Base-by-base conservation (phyloP, 2,888 invertebrate genomes). In the Catocala nupta region DNA sequence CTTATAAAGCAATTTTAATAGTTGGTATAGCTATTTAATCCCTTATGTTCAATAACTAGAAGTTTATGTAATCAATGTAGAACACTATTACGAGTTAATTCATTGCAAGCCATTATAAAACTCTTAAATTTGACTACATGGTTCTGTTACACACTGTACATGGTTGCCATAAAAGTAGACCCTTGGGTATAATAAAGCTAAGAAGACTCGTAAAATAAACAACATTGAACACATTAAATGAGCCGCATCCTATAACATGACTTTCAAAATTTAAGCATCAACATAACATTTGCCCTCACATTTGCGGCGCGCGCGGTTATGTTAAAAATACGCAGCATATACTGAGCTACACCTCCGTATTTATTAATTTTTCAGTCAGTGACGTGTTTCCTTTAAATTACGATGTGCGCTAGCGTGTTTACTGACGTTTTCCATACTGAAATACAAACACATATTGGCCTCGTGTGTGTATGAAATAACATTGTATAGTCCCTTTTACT, bases 321-420 rank as follows among this genome's bases (percentile, higher is more conserved):
- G 52, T 63, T 50, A 68, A 65, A 71, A 70, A 58, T 59, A 72
- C 45, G 53, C 44, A 10, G 48, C 36, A 44, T 48, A 54, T 72
- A 74, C 58, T 62, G 36, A 25, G 55, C 59, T 48, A 58, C 56
- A 65, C 54, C 64, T 70, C 61, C 54, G 65, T 54, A 43, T 58
- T 60, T 78, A 75, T 75, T 33, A 65, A 62, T 66, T 63, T 73
- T 75, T 73, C 55, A 65, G 34, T 57, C 58, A 56, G 62, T 77
- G 56, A 72, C 78, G 78, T 77, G 76, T 68, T 73, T 59, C 59
- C 55, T 56, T 66, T 65, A 73, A 64, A 71, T 75, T 65, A 69
- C 65, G 50, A 36, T 65, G 63, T 68, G 73, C 70, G 68, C 66
- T 65, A 51, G 70, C 72, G 65, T 68, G 65, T 65, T 70, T 57